These are phyloP conservation scores for Microplitis deprimator DNA, from an alignment of 2,888 invertebrate genomes.

Conservation along the genomic window DNA sequence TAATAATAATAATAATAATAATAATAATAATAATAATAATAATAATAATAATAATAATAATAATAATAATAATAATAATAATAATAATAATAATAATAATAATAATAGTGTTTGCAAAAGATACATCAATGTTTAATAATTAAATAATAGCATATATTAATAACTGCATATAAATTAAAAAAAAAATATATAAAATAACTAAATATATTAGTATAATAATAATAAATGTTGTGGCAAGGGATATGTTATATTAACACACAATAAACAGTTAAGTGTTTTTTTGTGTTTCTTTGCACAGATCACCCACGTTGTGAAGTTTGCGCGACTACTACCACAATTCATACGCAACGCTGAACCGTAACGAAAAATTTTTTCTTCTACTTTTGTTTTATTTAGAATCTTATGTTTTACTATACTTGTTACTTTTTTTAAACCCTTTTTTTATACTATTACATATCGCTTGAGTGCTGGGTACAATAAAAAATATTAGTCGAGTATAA, in stretches of 20 bases:
- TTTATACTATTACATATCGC: neutral
- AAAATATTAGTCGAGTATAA: conserved; percentile 26
- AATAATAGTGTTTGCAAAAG: neutral
- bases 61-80: too few species aligned
- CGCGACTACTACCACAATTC: conserved; percentile 3
- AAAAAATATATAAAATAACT: neutral
- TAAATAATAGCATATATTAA: neutral
- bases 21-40: neutral
- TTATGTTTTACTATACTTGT: conserved; percentile 8
- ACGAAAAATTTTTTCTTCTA: neutral
- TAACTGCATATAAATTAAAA: neutral
- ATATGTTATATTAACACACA: neutral
- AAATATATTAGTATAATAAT: neutral
- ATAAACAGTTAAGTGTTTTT: neutral
- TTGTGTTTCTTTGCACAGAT: neutral
- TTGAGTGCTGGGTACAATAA: conserved; percentile 8
- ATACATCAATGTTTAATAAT: neutral
- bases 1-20: neutral
- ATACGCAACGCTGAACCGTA: conserved; percentile 6
- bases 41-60: too few species aligned
- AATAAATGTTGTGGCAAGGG: neutral
- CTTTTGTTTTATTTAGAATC: neutral
- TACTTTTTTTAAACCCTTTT: conserved; percentile 2
- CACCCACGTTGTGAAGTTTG: neutral
- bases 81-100: neutral